Evolutionary conservation across 2,113 vertebrate species (phyloP), one percentile per base, ranked within the genome.

Genomic region (Orcinus orca): DNA sequence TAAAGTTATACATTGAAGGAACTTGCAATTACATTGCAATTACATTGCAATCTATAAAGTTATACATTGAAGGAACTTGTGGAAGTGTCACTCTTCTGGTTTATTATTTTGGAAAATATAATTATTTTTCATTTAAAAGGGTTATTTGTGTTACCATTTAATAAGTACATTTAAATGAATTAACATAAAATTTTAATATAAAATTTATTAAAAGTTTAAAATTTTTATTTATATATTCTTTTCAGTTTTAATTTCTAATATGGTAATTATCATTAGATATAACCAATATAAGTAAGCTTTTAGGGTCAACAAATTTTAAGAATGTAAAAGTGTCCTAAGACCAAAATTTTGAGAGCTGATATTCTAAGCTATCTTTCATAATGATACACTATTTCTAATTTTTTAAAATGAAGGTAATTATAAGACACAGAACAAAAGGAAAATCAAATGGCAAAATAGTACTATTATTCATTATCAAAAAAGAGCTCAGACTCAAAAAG

Each of bases 41-140:
- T n/a, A n/a, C n/a, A n/a, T 94, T 65, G 17, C 20, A 88, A 55
- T 84, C 36, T 55, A 0, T 68, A 80, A 92, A 53, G 44, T 63
- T 25, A 38, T 71, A 62, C 6, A 5, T 58, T 41, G 38, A 85
- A 87, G 86, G 63, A 81, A 65, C 63, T 94, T 77, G 18, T 80
- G 29, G 44, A 95, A 38, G 10, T 76, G 14, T 79, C 41, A 47
- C 31, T 95, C 21, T 85, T 63, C 26, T 74, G 41, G 25, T 29
- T 95, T 90, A 74, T 73, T 89, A 44, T 77, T 88, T 93, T 95
- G 86, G 74, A 86, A 90, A 91, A 63, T 94, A 65, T 44, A 65
- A 29, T 63, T 86, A 74, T 36, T 91, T 87, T 60, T 93, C 50
- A 70, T 53, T 60, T 38, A 25, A 88, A 86, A 63, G 36, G 23